Base-by-base conservation (phyloP, 2,113 vertebrate species). In the Herpetotheres cachinnans region DNA sequence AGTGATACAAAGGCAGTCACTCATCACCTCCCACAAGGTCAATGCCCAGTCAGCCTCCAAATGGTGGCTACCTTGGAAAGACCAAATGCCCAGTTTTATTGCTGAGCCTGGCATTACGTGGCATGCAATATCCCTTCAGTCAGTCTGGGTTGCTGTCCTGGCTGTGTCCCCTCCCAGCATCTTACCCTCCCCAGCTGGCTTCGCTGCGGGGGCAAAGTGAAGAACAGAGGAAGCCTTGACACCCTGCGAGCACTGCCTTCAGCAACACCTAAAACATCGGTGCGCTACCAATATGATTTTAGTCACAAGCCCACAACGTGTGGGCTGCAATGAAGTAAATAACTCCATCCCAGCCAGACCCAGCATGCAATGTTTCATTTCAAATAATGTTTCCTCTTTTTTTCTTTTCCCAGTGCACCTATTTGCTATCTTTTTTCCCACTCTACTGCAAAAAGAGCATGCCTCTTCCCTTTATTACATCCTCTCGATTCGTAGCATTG, bases 341-440 rank as follows among this genome's bases (percentile, higher is more conserved):
- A 78, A 82, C 40, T 77, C 90, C 21, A 55, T 46, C 2, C 1
- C 24, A 72, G 73, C 55, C 42, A 67, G 50, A 38, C 9, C 9
- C 20, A 63, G 36, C 15, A 52, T 0, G 6, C 13, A 18, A 62
- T 77, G 86, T 95, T 98, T 95, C 47, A 42, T 79, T 96, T 97
- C 82, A 94, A n/a, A 89, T 79, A 77, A 71, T 14, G 62, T 90
- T 92, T 95, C 49, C 5, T 22, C 11, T 20, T 49, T 66, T 52
- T 47, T 12, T 36, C 4, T 72, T 73, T 83, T 46, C 29, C 22
- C 9, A n/a, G 26, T 32, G 36, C 20, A 93, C 12, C 14, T 73
- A 22, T 78, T 69, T 79, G 50, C 71, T 40, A 3, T 89, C 54
- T 54, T 94, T 30, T 67, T 90, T 90, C 38, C 24, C 27, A 58